Conservation (phyloP, 2,113 vertebrate genomes). For the Felis chaus region DNA sequence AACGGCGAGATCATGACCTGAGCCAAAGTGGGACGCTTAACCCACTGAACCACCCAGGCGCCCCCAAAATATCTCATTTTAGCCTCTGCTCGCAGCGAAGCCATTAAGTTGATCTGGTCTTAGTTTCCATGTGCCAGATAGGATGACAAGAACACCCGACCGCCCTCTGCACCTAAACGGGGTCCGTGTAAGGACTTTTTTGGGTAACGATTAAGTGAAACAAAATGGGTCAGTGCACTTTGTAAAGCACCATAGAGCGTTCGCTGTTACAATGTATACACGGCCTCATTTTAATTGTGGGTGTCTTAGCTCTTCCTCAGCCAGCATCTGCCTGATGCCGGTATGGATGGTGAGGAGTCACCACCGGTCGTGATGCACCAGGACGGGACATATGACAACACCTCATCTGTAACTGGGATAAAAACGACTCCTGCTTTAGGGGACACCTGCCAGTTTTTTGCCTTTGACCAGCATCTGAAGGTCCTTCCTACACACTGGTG, state of each 20-base stretch:
- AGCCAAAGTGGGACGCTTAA: too few species aligned
- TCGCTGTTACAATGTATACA: background rate
- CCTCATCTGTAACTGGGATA: background rate
- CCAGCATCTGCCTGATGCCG: background rate
- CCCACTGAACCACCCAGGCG: too few species aligned
- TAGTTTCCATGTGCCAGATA: background rate
- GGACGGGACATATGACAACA: background rate
- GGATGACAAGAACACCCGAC: background rate
- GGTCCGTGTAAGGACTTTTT: background rate
- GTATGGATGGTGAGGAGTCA: fast-evolving
- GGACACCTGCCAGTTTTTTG: background rate
- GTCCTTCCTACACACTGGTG: background rate
- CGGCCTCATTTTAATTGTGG: background rate
- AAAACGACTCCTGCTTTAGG: too few species aligned
- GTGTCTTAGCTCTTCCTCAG: background rate
- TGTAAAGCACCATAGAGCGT: background rate
- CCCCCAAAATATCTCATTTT: background rate
- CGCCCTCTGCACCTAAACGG: background rate
- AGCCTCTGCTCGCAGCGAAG: background rate
- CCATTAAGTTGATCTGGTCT: background rate
- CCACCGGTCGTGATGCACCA: fast-evolving
- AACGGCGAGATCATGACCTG: too few species aligned
- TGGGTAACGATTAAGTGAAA: background rate
- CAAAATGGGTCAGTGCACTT: background rate
- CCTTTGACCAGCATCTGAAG: background rate